These are phyloP conservation scores for Chaunax sp. DNA, from an alignment of 2,797 vertebrate species.

Conservation along the genomic window DNA sequence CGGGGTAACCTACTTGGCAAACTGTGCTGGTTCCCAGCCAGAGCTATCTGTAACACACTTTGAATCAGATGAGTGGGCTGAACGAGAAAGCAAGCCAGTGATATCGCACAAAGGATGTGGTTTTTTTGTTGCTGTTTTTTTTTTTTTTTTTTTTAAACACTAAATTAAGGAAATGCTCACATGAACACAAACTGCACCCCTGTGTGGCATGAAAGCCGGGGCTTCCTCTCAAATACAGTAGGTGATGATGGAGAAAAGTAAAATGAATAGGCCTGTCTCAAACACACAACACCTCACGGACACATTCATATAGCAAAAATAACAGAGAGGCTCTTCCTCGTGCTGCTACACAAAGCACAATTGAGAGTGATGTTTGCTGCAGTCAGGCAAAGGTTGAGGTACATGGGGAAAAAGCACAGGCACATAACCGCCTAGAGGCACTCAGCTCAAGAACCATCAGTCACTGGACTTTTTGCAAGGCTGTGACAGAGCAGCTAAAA, in stretches of 20 bases:
- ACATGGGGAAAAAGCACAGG: constrained; percentile 73
- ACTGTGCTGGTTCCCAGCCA: constrained; percentile 71
- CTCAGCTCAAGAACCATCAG: constrained; percentile 69
- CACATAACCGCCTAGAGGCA: constrained; percentile 62
- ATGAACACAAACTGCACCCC: constrained; percentile 57
- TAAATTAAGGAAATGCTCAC: constrained; percentile 75
- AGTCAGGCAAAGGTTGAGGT: constrained; percentile 79
- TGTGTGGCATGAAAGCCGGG: constrained; percentile 51
- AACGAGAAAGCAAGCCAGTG: constrained; percentile 55
- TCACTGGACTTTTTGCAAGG: constrained; percentile 71
- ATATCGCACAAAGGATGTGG: constrained; percentile 47
- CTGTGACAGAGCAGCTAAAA: constrained; percentile 78
- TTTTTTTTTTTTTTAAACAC: constrained; percentile 36
- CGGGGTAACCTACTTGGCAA: constrained; percentile 76
- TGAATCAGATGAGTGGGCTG: constrained; percentile 51
- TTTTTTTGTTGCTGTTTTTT: constrained; percentile 1
- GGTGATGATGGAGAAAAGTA: constrained; percentile 71
- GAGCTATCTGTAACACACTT: constrained; percentile 65
- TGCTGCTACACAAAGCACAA: constrained; percentile 71
- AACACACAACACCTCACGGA: constrained; percentile 68
- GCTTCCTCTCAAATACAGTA: constrained; percentile 79
- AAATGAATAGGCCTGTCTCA: constrained; percentile 72
- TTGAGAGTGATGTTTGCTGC: constrained; percentile 76
- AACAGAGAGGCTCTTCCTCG: constrained; percentile 71
- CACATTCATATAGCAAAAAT: constrained; percentile 76